phyloP scores from a whole-genome alignment of 1,140 invertebrate species.

The Drosophila kohkoa region DNA sequence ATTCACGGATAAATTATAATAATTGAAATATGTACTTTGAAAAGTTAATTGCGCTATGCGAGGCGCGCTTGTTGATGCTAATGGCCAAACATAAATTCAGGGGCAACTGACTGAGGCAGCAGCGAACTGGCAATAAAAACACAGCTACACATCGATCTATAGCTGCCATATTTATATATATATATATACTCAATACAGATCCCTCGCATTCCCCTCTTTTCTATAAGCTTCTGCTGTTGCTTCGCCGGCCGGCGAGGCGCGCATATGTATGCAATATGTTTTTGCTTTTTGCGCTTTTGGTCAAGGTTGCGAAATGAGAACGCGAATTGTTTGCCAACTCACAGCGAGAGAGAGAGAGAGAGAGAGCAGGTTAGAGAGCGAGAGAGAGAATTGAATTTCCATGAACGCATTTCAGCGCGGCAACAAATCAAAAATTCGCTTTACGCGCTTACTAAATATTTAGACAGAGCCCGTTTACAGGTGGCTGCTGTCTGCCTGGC shows the following conservation, averaged over 20 bases:
- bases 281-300: conserved; percentile 35
- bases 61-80: conserved; percentile 75
- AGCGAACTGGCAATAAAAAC: conserved; percentile 30
- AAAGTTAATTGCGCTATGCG: conserved; percentile 73
- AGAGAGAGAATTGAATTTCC: conserved; percentile 52
- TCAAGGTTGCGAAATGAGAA: conserved; percentile 35
- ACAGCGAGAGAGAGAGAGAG: conserved; percentile 3
- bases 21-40: conserved; percentile 79
- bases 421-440: conserved; percentile 70
- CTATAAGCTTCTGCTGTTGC: conserved; percentile 7
- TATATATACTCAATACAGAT: conserved; percentile 11
- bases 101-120: conserved; percentile 21
- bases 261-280: conserved; percentile 83
- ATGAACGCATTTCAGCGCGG: conserved; percentile 69
- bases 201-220: conserved; percentile 3
- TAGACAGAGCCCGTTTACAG: conserved; percentile 75
- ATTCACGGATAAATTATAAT: conserved; percentile 80
- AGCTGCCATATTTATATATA: conserved; percentile 1
- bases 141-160: conserved; percentile 24
- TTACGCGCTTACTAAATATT: conserved; percentile 66
- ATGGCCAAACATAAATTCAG: conserved; percentile 78
- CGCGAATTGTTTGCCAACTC: neutral
- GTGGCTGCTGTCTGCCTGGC: conserved; percentile 49
- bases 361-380: neutral
- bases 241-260: conserved; percentile 72